Evolutionary conservation across 2,888 invertebrate species (phyloP), one percentile per base, ranked within the genome.

Genomic region (Sceliomorpha sp.): DNA sequence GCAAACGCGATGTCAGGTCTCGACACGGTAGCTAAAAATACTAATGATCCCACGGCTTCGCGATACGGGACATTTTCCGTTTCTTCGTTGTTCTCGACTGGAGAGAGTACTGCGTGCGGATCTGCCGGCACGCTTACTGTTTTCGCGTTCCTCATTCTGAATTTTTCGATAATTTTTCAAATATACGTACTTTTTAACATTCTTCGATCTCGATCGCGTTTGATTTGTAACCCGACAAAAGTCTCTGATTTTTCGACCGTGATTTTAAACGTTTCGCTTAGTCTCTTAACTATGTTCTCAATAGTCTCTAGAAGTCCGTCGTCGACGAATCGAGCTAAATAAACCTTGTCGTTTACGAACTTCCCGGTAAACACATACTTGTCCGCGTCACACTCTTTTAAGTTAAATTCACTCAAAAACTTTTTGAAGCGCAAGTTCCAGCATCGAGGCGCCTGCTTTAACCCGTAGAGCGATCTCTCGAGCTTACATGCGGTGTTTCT

Each of bases 41-140:
- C 48, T 1, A 77, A 29, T 0, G 74, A 75, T 0, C 75, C 75
- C 1, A 76, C 66, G 0, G 73, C 73, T 37, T 76, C 74, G 10
- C 77, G 69, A 32, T 72, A 75, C 0, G 74, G 76, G 0, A 64
- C 58, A 8, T 47, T 7, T 2, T 44, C 36, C 14, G 44, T 53
- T 5, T 51, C n/a, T n/a, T n/a, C 17, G 0, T 34, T 5, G 0
- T 53, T 9, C 8, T 63, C 67, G 8, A 50, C 50, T 6, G 68
- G 55, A 17, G 8, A 39, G 14, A 77, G 29, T 6, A n/a, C 8
- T 2, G 39, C 29, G 12, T 72, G 53, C 6, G 71, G 67, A 42
- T 62, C 62, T n/a, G 44, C 40, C 6, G 62, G 62, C 7, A 47
- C 20, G 20, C 47, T 47, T 27, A 60, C 44, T 8, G 73, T 7